Evolutionary conservation across 2,113 vertebrate genomes (phyloP).

Genomic region (Varanus salvator): DNA sequence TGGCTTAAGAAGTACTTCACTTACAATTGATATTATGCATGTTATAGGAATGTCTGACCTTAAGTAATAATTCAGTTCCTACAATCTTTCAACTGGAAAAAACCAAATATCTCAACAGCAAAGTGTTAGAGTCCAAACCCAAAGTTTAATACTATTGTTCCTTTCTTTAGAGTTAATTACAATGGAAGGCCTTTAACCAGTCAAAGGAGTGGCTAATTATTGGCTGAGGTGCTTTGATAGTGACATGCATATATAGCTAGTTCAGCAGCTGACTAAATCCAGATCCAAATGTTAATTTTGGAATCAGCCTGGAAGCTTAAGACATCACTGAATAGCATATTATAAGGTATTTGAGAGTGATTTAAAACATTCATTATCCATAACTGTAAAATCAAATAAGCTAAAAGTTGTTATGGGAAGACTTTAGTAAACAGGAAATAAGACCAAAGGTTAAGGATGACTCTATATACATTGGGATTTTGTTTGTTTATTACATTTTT

Average conservation of each 20-base stretch:
- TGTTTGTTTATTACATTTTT: no score
- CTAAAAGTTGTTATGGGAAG: slow-evolving; percentile 15
- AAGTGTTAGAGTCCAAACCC: no score
- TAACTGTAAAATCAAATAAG: slow-evolving; percentile 33
- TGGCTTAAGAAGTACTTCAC: background rate
- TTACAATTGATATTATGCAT: rapidly evolving
- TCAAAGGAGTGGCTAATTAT: background rate
- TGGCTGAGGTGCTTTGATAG: background rate
- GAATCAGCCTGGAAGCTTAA: background rate
- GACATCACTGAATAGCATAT: slow-evolving; percentile 29
- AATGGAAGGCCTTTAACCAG: background rate
- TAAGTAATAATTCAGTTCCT: background rate
- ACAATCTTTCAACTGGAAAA: background rate
- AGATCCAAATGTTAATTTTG: slow-evolving; percentile 1
- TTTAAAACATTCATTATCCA: slow-evolving; percentile 12
- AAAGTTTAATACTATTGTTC: background rate
- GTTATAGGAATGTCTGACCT: background rate
- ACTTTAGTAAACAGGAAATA: slow-evolving; percentile 16
- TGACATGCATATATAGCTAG: background rate
- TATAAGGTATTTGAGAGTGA: background rate
- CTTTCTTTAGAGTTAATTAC: background rate
- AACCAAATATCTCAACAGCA: background rate
- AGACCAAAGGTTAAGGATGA: background rate
- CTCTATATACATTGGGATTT: background rate
- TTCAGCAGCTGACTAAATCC: background rate